Percentiles rank a stretch among this genome's conserved stretches.
These are phyloP conservation scores for Myathropa florea DNA, from an alignment of 2,888 invertebrate genomes.

Conservation along the genomic window DNA sequence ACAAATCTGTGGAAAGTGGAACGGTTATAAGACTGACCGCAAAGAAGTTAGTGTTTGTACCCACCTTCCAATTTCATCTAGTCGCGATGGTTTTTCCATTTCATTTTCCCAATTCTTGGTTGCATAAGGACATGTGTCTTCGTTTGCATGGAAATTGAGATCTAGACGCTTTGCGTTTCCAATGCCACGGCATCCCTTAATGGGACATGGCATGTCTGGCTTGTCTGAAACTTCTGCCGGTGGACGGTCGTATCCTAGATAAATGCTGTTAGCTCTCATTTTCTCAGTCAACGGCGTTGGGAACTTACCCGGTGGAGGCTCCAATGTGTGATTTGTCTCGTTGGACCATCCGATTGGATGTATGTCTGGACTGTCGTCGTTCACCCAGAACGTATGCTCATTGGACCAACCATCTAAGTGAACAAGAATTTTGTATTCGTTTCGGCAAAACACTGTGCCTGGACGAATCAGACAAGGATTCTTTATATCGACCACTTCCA, in stretches of 20 bases:
- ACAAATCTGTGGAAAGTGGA: constrained; percentile 12
- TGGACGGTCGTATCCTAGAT: constrained; percentile 81
- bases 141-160: constrained; percentile 86
- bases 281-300: not conserved
- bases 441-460: constrained; percentile 89
- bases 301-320: constrained; percentile 89
- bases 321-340: constrained; percentile 92
- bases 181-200: constrained; percentile 92
- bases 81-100: constrained; percentile 76
- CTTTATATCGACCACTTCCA: constrained; percentile 93
- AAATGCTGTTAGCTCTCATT: constrained; percentile 72
- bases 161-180: constrained; percentile 93
- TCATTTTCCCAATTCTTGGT: constrained; percentile 78
- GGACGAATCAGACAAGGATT: constrained; percentile 92
- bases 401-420: constrained; percentile 95
- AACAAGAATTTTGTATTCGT: constrained; percentile 88
- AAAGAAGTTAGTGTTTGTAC: not conserved
- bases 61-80: constrained; percentile 64
- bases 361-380: constrained; percentile 94
- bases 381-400: constrained; percentile 92
- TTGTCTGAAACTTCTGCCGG: constrained; percentile 75
- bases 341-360: constrained; percentile 96
- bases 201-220: constrained; percentile 86
- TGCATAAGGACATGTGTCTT: constrained; percentile 89
- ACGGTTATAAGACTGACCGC: too few relatives aligned